These are phyloP conservation scores for Agonopterix alstromeriana DNA, from an alignment of 2,888 invertebrate genomes.

Conservation along the genomic window DNA sequence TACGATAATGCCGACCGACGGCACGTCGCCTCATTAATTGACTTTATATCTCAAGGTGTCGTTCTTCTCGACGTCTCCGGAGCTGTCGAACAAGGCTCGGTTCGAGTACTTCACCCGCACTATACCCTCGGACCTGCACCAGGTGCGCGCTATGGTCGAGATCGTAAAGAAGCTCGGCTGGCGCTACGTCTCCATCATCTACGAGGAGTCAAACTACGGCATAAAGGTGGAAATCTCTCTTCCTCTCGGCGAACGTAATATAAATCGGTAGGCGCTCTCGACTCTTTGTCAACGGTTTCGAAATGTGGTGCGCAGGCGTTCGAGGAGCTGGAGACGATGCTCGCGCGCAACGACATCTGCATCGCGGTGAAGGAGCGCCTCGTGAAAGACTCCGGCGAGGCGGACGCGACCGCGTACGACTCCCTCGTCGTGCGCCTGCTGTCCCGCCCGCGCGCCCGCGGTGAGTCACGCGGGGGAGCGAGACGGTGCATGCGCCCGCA, in stretches of 20 bases:
- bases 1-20: neutral
- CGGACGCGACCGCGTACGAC: slow-evolving; percentile 90
- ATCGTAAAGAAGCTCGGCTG: slow-evolving; percentile 91
- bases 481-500: slow-evolving; percentile 71
- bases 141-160: slow-evolving; percentile 96
- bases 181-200: slow-evolving; percentile 96
- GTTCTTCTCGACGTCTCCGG: slow-evolving; percentile 95
- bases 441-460: slow-evolving; percentile 90
- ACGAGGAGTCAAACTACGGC: slow-evolving; percentile 97
- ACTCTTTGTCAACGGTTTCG: too few relatives aligned
- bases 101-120: slow-evolving; percentile 96
- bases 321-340: slow-evolving; percentile 91
- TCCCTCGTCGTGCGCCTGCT: slow-evolving; percentile 88
- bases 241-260: too few relatives aligned
- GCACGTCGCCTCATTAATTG: neutral
- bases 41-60: slow-evolving; percentile 83
- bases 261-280: too few relatives aligned
- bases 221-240: slow-evolving; percentile 84
- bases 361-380: slow-evolving; percentile 95
- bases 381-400: slow-evolving; percentile 96
- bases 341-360: slow-evolving; percentile 90
- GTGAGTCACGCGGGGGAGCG: slow-evolving; percentile 89
- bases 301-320: slow-evolving; percentile 81
- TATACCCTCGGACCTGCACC: slow-evolving; percentile 95
- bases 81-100: slow-evolving; percentile 93